Evolutionary conservation across 1,140 invertebrate species (phyloP).

Genomic region (Mycetomoellerius zeteki): DNA sequence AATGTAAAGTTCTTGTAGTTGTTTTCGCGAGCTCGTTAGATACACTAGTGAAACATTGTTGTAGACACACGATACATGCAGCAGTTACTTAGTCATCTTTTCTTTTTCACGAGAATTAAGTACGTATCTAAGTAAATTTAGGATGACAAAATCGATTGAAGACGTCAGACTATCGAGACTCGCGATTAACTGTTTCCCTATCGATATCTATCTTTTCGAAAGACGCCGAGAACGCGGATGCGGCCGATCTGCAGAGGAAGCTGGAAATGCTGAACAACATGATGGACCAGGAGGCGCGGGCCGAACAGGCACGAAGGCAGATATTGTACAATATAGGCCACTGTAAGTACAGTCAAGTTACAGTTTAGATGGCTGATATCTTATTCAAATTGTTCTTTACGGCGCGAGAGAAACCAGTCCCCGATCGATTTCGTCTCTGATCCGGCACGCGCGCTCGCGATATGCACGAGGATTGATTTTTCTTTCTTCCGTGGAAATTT

Average conservation of each 20-base stretch:
- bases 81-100: background rate
- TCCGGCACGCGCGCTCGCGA: constrained; percentile 38
- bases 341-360: constrained; percentile 88
- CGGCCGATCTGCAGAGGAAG: constrained; percentile 96
- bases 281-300: constrained; percentile 93
- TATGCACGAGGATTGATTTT: background rate
- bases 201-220: constrained; percentile 82
- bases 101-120: background rate
- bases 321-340: constrained; percentile 90
- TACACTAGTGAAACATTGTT: constrained; percentile 25
- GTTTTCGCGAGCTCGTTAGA: constrained; percentile 51
- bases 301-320: constrained; percentile 89
- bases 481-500: constrained; percentile 19
- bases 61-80: constrained; percentile 56
- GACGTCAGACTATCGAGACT: constrained; percentile 57
- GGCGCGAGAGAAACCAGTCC: constrained; percentile 39
- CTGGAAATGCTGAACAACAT: constrained; percentile 96
- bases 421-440: constrained; percentile 62
- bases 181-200: constrained; percentile 76
- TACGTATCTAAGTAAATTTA: constrained; percentile 66
- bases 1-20: constrained; percentile 8
- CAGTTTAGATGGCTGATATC: constrained; percentile 73
- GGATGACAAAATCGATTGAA: constrained; percentile 62
- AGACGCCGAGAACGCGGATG: constrained; percentile 96
- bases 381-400: constrained; percentile 59